These are phyloP conservation scores for Triplophysa bombifrons DNA, from an alignment of 2,797 vertebrate genomes.

Conservation along the genomic window DNA sequence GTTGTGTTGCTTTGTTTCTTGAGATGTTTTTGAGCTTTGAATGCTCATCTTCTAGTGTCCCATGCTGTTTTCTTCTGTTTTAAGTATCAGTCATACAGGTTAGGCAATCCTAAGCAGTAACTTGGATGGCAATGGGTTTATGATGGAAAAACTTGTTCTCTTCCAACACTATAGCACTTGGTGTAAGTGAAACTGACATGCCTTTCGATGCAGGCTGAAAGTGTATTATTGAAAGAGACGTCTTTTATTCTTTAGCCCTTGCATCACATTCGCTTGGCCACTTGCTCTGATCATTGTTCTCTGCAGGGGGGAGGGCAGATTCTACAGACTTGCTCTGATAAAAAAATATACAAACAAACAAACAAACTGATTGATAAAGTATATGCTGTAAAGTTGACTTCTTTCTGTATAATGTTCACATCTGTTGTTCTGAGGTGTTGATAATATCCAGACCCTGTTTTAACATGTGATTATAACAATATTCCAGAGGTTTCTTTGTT, in stretches of 20 bases:
- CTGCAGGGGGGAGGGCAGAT: constrained; percentile 26
- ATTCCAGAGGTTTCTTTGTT: constrained; percentile 26
- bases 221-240: constrained; percentile 77
- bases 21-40: constrained; percentile 63
- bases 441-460: constrained; percentile 36
- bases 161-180: constrained; percentile 64
- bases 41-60: constrained; percentile 63
- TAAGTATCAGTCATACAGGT: constrained; percentile 80
- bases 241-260: constrained; percentile 78
- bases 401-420: constrained; percentile 55
- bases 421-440: constrained; percentile 48
- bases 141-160: constrained; percentile 65
- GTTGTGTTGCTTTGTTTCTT: constrained; percentile 62
- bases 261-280: constrained; percentile 77
- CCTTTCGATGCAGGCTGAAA: constrained; percentile 71
- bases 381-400: constrained; percentile 65
- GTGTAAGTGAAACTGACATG: constrained; percentile 79
- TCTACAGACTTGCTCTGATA: constrained; percentile 46
- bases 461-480: constrained; percentile 25
- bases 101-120: constrained; percentile 64
- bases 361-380: constrained; percentile 70
- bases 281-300: constrained; percentile 75
- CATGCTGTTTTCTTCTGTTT: constrained; percentile 76
- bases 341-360: constrained; percentile 71
- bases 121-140: constrained; percentile 72